Evolutionary conservation across 2,888 invertebrate genomes (phyloP).

Genomic region (Scelioninae gen. 1): DNA sequence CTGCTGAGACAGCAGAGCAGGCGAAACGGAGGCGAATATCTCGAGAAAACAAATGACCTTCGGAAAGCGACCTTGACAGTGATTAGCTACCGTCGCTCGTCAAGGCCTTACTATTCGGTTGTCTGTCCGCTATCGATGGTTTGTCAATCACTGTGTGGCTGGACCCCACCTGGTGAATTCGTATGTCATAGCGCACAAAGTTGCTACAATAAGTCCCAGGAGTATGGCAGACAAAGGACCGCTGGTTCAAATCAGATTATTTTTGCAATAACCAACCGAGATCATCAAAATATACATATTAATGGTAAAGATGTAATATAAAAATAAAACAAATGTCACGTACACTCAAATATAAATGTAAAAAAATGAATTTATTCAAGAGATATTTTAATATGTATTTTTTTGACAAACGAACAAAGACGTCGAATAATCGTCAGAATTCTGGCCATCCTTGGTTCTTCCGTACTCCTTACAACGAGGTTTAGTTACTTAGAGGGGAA

Average conservation of each 20-base stretch:
- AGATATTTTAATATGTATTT: slow-evolving; percentile 37
- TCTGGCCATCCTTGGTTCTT: slow-evolving; percentile 75
- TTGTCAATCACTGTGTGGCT: slow-evolving; percentile 83
- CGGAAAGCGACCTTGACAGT: slow-evolving; percentile 85
- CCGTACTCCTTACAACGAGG: slow-evolving; percentile 74
- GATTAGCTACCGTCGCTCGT: slow-evolving; percentile 84
- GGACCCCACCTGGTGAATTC: slow-evolving; percentile 83
- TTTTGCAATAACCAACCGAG: slow-evolving; percentile 19
- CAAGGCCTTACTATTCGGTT: slow-evolving; percentile 82
- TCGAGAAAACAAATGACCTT: slow-evolving; percentile 91
- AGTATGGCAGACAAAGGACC: slow-evolving; percentile 73
- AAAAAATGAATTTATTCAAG: slow-evolving; percentile 4
- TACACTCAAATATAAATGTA: slow-evolving; percentile 6
- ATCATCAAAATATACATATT: slow-evolving; percentile 7
- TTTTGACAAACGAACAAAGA: slow-evolving; percentile 43
- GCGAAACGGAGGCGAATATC: slow-evolving; percentile 88
- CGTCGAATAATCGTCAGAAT: slow-evolving; percentile 1
- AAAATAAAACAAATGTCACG: slow-evolving; percentile 7
- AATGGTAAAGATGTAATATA: background rate
- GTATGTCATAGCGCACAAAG: slow-evolving; percentile 82
- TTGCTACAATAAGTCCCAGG: slow-evolving; percentile 77
- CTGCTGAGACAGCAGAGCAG: slow-evolving; percentile 83
- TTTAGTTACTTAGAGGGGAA: slow-evolving; percentile 76
- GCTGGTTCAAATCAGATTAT: slow-evolving; percentile 72
- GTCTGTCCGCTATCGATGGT: slow-evolving; percentile 80